A percentile compares a stretch with the other conserved stretches of the same genome.
Conservation (phyloP, 2,797 vertebrate genomes). For the Pristis pectinata region DNA sequence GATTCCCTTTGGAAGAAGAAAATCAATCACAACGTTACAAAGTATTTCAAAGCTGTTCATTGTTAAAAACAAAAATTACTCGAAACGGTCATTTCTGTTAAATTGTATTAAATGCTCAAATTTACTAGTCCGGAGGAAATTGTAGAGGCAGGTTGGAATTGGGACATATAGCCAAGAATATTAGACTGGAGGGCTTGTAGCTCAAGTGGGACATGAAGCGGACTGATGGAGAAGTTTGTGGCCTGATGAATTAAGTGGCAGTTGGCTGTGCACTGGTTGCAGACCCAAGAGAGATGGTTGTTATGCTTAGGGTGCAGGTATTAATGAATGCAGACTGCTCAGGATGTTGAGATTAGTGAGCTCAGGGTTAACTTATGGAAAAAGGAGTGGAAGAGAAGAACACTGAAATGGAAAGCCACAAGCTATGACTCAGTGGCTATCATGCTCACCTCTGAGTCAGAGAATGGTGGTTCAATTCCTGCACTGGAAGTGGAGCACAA, state of each 20-base stretch:
- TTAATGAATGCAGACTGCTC: neutral
- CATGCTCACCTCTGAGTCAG: neutral
- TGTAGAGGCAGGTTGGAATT: neutral
- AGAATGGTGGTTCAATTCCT: neutral
- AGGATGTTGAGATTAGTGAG: neutral
- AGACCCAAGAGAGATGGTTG: neutral
- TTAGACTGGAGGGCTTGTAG: neutral
- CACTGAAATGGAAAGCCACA: neutral
- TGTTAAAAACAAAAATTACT: neutral
- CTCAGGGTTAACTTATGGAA: neutral
- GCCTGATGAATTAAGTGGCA: neutral
- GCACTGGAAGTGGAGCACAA: neutral
- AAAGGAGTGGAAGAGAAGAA: neutral
- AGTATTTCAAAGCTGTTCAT: neutral
- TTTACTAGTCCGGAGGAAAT: neutral
- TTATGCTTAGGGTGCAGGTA: no score
- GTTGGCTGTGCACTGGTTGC: neutral
- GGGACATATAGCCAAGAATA: neutral
- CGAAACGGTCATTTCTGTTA: neutral
- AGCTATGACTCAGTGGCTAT: neutral
- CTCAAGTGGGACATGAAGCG: neutral
- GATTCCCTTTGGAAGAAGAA: slow-evolving; percentile 60
- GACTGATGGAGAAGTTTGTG: neutral
- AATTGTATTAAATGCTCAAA: neutral
- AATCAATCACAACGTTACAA: neutral